A percentile compares a stretch with the other conserved stretches of the same genome.
Evolutionary conservation across 2,113 vertebrate genomes (phyloP).

Genomic region (Clinocottus analis): DNA sequence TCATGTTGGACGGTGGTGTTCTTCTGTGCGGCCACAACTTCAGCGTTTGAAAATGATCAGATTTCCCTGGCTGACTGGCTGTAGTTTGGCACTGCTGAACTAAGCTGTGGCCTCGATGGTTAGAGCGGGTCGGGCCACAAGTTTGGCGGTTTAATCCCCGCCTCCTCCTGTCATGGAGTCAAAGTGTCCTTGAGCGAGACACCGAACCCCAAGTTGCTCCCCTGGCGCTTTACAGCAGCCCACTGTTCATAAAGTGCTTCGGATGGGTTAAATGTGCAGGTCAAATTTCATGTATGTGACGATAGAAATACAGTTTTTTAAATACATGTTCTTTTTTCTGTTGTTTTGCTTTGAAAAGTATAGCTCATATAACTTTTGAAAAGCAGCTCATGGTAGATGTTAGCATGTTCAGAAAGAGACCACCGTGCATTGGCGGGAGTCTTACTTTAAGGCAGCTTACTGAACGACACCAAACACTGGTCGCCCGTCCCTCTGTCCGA

Average conservation of each 20-base stretch:
- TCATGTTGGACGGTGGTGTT: constrained; percentile 17
- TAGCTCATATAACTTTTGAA: not conserved
- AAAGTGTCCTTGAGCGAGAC: not conserved
- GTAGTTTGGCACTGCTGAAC: not conserved
- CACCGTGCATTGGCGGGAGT: not conserved
- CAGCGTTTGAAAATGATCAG: constrained; percentile 14
- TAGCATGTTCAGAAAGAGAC: not conserved
- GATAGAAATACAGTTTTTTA: not conserved
- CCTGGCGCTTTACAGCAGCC: too few relatives aligned
- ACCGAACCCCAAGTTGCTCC: too few relatives aligned
- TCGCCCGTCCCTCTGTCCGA: constrained; percentile 17
- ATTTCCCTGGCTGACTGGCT: constrained; percentile 1
- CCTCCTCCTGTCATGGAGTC: too few relatives aligned
- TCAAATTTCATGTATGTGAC: not conserved
- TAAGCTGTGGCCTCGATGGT: not conserved
- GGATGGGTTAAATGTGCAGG: too few relatives aligned
- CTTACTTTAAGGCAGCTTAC: not conserved
- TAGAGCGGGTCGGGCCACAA: too few relatives aligned
- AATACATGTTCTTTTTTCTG: not conserved
- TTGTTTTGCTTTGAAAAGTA: not conserved
- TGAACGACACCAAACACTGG: too few relatives aligned
- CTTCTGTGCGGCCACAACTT: constrained; percentile 9
- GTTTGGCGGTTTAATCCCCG: too few relatives aligned
- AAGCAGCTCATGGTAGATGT: not conserved
- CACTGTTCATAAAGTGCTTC: too few relatives aligned